Conservation (phyloP, 2,888 invertebrate genomes). For the Corythucha ciliata region DNA sequence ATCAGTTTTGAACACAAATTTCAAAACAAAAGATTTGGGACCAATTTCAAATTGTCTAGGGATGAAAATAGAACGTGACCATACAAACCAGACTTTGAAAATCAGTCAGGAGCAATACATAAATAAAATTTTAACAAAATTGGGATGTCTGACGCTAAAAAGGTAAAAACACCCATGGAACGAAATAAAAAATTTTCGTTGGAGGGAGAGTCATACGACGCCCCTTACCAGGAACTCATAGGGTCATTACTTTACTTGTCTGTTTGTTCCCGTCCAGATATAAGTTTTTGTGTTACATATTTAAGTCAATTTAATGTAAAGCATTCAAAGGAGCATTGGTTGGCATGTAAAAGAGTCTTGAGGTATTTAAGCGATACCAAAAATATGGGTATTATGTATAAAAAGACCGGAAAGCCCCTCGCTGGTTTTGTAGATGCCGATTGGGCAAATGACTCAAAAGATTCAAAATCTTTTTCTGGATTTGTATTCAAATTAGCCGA, state of each 20-base stretch:
- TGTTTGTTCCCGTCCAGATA: constrained; percentile 25
- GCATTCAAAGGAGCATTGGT: constrained; percentile 11
- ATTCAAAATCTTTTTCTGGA: constrained; percentile 8
- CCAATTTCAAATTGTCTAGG: neutral
- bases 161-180: neutral
- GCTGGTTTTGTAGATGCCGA: constrained; percentile 33
- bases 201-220: neutral
- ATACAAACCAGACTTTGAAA: neutral
- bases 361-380: constrained; percentile 25
- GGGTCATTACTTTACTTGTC: constrained; percentile 22
- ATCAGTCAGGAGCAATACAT: neutral
- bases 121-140: neutral
- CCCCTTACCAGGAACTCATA: constrained; percentile 28
- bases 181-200: neutral
- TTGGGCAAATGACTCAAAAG: constrained; percentile 29
- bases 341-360: constrained; percentile 21
- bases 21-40: neutral
- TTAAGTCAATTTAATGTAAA: constrained; percentile 16
- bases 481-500: constrained; percentile 1
- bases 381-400: constrained; percentile 5
- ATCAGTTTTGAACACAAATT: neutral
- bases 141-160: constrained; percentile 1
- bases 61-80: neutral
- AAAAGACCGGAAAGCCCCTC: neutral
- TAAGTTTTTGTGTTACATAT: constrained; percentile 23